These are phyloP conservation scores for Ephydatia muelleri DNA, from an alignment of 37 sponge, comb jelly and placozoan genomes.

Conservation along the genomic window DNA sequence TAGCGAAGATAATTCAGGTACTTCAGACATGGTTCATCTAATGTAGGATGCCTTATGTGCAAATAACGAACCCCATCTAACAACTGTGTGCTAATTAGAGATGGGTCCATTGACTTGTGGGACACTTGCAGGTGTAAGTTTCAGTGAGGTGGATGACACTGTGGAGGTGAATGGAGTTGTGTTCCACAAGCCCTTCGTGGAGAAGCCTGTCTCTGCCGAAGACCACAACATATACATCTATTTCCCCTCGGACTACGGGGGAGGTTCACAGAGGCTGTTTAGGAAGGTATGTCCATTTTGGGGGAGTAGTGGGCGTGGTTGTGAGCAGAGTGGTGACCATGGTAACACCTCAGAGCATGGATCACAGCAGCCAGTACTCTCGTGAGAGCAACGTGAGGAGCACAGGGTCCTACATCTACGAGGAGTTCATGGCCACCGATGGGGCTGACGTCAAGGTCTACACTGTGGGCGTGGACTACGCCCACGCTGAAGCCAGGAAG, in stretches of 20 bases:
- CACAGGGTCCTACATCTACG: constrained; percentile 89
- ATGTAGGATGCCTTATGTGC: too few species aligned
- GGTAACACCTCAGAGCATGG: not conserved
- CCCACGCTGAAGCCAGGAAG: constrained; percentile 96
- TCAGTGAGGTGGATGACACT: constrained; percentile 77
- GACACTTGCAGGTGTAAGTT: not conserved
- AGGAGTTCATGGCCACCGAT: constrained; percentile 96
- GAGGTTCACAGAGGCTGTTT: constrained; percentile 90
- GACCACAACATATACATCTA: constrained; percentile 95
- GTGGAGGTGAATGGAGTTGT: constrained; percentile 69
- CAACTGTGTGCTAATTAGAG: not conserved
- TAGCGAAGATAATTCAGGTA: not conserved
- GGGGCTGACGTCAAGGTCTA: constrained; percentile 97
- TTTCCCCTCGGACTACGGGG: constrained; percentile 92
- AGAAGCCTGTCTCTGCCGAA: constrained; percentile 93
- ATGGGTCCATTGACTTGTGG: too few species aligned
- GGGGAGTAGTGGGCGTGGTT: not conserved
- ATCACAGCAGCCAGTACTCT: constrained; percentile 80
- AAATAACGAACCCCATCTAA: too few species aligned
- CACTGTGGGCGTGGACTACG: constrained; percentile 94
- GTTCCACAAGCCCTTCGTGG: constrained; percentile 96
- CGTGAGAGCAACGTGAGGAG: constrained; percentile 66
- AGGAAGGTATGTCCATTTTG: constrained; percentile 84
- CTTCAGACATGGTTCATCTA: too few species aligned
- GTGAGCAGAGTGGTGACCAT: not conserved